Conservation (phyloP, 2,113 vertebrate species). For the Lamprologus ornatipinnis region DNA sequence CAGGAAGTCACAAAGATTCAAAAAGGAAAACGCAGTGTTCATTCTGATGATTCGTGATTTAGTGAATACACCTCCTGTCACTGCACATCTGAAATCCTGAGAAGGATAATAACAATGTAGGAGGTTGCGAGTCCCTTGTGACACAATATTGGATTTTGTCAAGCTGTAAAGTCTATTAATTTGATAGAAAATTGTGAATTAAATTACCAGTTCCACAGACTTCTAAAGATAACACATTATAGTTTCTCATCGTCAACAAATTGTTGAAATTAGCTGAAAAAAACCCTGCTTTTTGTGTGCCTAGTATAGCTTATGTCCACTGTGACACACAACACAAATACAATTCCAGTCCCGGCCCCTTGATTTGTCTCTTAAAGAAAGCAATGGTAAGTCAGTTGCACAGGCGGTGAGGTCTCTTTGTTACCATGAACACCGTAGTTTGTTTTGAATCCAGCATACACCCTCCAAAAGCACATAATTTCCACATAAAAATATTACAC, state of each 20-base stretch:
- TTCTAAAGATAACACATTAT: not conserved
- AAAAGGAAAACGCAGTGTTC: not conserved
- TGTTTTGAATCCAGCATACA: not conserved
- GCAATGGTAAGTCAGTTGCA: not conserved
- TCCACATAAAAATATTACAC: not conserved
- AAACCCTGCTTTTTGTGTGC: not conserved
- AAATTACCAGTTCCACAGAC: not conserved
- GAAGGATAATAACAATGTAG: not conserved
- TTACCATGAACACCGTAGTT: not conserved
- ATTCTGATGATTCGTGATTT: not conserved
- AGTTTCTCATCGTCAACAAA: not conserved
- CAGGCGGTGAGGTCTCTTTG: not conserved
- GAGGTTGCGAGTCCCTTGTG: not conserved
- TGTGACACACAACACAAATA: not conserved
- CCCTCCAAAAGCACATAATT: not conserved
- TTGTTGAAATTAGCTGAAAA: not conserved
- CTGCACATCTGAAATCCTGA: not conserved
- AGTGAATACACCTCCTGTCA: not conserved
- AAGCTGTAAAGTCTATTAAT: not conserved
- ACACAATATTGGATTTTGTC: not conserved
- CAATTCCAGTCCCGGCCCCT: not conserved
- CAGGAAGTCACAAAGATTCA: slow-evolving; percentile 14
- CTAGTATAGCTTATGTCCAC: not conserved
- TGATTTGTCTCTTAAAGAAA: not conserved
- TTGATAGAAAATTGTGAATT: not conserved